phyloP scores from a whole-genome alignment of 2,888 invertebrate species.

The Sphaeridia pumilis region DNA sequence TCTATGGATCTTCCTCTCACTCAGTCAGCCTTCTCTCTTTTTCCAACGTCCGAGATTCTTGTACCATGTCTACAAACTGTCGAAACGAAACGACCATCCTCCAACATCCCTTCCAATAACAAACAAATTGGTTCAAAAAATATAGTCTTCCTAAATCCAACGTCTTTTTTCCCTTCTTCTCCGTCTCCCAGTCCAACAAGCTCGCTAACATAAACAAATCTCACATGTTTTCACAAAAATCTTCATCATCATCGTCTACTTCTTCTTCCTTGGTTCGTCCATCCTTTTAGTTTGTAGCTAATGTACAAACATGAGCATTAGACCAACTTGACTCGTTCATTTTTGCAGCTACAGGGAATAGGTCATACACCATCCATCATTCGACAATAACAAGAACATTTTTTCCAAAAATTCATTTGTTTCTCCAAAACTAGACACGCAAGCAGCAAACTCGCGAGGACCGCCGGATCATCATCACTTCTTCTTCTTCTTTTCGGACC shows the following conservation, averaged over 20 bases:
- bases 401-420: slow-evolving; percentile 1
- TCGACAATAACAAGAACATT: not conserved
- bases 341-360: too few relatives aligned
- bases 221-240: slow-evolving; percentile 4
- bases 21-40: not conserved
- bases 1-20: too few relatives aligned
- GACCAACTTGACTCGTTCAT: too few relatives aligned
- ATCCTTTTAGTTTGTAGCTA: too few relatives aligned
- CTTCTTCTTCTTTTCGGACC: not conserved
- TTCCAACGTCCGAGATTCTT: not conserved
- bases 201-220: slow-evolving; percentile 3
- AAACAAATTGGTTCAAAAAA: slow-evolving; percentile 18
- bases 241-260: slow-evolving; percentile 6
- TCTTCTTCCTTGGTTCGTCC: too few relatives aligned
- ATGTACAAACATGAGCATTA: too few relatives aligned
- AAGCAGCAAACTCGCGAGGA: not conserved
- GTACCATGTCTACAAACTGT: too few relatives aligned
- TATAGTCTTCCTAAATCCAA: slow-evolving; percentile 4
- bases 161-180: not conserved
- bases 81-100: not conserved
- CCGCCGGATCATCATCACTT: not conserved
- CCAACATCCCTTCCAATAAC: slow-evolving; percentile 11
- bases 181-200: not conserved
- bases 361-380: slow-evolving; percentile 3
- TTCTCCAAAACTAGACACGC: not conserved